phyloP scores from a whole-genome alignment of 2,113 vertebrate species.

The Siniperca chuatsi region DNA sequence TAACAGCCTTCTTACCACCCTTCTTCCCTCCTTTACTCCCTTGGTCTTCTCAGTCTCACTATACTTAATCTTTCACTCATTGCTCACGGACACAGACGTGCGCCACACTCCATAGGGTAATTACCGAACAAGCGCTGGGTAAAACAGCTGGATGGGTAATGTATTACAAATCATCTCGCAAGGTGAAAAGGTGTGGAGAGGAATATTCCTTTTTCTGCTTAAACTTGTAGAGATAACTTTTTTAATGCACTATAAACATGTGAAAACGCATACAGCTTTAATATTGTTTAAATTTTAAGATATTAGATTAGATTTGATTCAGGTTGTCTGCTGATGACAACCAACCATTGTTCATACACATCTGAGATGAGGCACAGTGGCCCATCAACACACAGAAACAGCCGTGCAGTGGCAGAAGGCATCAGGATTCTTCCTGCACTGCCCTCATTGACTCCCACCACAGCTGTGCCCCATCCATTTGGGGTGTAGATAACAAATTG shows the following conservation, averaged over 20 bases:
- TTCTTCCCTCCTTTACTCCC: slow-evolving; percentile 35
- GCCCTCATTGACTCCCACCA: slow-evolving; percentile 74
- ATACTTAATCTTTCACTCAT: slow-evolving; percentile 60
- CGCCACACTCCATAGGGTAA: slow-evolving; percentile 51
- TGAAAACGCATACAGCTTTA: not conserved
- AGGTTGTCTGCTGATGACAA: slow-evolving; percentile 5
- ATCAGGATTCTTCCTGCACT: slow-evolving; percentile 64
- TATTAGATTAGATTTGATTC: not conserved
- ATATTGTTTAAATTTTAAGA: not conserved
- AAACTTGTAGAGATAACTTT: slow-evolving; percentile 4
- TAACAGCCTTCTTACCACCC: slow-evolving; percentile 53
- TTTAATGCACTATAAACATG: not conserved
- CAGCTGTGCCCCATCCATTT: slow-evolving; percentile 77
- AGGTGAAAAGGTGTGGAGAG: slow-evolving; percentile 30
- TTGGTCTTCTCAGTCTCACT: slow-evolving; percentile 36
- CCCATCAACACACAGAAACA: slow-evolving; percentile 47
- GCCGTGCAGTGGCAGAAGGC: slow-evolving; percentile 64
- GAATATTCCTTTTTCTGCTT: not conserved
- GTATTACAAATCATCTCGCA: slow-evolving; percentile 48
- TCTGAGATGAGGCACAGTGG: slow-evolving; percentile 48
- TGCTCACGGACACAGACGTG: slow-evolving; percentile 52
- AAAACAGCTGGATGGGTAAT: slow-evolving; percentile 53
- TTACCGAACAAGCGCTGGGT: slow-evolving; percentile 60
- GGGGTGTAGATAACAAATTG: slow-evolving; percentile 72
- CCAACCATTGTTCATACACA: slow-evolving; percentile 25